These are phyloP conservation scores for Drosophila subpulchrella DNA, from an alignment of 1,140 invertebrate genomes.

Conservation along the genomic window DNA sequence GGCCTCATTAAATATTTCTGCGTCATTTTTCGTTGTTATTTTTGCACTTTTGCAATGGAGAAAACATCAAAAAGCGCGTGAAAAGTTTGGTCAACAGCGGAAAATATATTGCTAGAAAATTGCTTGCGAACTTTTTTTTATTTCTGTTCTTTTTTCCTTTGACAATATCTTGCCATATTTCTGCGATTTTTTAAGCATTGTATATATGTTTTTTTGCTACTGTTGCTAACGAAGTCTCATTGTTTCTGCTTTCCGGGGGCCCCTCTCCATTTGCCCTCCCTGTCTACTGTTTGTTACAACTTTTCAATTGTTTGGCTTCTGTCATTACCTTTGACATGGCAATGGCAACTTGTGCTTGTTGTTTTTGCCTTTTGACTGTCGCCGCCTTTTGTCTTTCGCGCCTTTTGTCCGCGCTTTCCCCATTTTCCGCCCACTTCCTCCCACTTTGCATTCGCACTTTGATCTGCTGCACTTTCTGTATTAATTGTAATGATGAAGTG, in stretches of 20 bases:
- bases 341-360: conserved; percentile 60
- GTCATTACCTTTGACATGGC: conserved; percentile 82
- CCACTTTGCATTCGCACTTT: conserved; percentile 49
- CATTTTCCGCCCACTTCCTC: conserved; percentile 14
- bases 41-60: conserved; percentile 54
- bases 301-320: conserved; percentile 82
- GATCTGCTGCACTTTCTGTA: conserved; percentile 73
- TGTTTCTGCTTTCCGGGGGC: conserved; percentile 37
- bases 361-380: conserved; percentile 75
- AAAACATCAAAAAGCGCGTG: conserved; percentile 75
- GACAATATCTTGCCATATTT: conserved; percentile 64
- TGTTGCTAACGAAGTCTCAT: conserved; percentile 58
- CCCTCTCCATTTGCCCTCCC: conserved; percentile 5
- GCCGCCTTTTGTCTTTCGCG: conserved; percentile 76
- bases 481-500: conserved; percentile 79
- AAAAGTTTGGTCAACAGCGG: conserved; percentile 65
- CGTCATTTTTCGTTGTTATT: conserved; percentile 66
- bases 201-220: conserved; percentile 4
- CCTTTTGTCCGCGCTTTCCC: conserved; percentile 59
- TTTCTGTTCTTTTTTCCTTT: conserved; percentile 47
- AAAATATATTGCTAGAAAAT: conserved; percentile 80
- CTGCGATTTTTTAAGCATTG: conserved; percentile 35
- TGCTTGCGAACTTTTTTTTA: conserved; percentile 56
- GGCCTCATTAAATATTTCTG: conserved; percentile 72
- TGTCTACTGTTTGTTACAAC: conserved; percentile 68